These are phyloP conservation scores for Glaucidium brasilianum DNA, from an alignment of 2,113 vertebrate genomes.

Conservation along the genomic window DNA sequence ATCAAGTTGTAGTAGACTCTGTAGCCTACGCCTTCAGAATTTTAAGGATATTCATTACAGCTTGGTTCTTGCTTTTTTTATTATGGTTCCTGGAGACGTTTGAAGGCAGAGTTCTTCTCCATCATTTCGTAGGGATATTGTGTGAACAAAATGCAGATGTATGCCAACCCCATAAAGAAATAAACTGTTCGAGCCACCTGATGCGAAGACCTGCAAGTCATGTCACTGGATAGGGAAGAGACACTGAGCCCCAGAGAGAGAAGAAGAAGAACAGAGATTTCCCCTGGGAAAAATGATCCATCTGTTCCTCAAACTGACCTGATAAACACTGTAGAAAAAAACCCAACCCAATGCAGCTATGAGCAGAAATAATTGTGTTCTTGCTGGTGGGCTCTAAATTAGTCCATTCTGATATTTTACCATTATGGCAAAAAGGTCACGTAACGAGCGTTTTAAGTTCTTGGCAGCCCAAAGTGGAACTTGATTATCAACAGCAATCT, in stretches of 20 bases:
- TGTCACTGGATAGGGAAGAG: not conserved
- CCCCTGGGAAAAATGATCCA: not conserved
- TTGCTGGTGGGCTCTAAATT: not conserved
- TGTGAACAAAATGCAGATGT: not conserved
- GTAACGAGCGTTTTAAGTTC: not conserved
- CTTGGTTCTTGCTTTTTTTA: not conserved
- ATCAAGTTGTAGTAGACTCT: not conserved
- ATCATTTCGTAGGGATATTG: accelerated
- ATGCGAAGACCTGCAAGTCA: accelerated
- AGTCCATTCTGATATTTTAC: not conserved
- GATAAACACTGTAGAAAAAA: not conserved
- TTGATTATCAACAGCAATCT: not conserved
- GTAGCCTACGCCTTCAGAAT: not conserved
- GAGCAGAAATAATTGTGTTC: not conserved
- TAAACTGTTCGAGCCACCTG: not conserved
- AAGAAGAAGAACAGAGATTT: not conserved
- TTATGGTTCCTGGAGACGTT: not conserved
- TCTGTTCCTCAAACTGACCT: not conserved
- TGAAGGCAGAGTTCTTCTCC: not conserved
- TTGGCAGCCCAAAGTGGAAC: not conserved
- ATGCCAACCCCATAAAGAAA: not conserved
- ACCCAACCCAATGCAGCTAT: not conserved
- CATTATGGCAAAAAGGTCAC: not conserved
- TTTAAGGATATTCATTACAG: not conserved
- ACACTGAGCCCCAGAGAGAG: accelerated